A percentile compares a stretch with the other conserved stretches of the same genome.
These are phyloP conservation scores for Cyclophora punctaria DNA, from an alignment of 2,888 invertebrate species.

Conservation along the genomic window DNA sequence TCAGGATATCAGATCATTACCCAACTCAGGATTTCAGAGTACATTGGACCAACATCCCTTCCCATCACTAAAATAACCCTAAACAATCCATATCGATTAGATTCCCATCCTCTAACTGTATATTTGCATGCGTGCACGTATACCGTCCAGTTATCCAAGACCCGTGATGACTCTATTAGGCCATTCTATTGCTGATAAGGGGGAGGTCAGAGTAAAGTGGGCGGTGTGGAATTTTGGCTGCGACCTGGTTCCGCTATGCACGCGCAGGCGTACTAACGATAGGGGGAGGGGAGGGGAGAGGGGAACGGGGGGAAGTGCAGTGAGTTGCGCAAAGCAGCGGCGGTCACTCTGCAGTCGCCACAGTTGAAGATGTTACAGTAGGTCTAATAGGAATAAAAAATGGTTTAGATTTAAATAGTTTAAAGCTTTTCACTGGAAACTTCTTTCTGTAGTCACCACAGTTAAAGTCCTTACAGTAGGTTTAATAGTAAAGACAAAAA, in stretches of 20 bases:
- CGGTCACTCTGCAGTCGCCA: slow-evolving; percentile 52
- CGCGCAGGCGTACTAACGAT: slow-evolving; percentile 63
- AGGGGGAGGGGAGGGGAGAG: slow-evolving; percentile 19
- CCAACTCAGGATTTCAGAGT: too few species aligned
- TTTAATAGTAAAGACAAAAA: background rate
- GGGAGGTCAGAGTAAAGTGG: slow-evolving; percentile 45
- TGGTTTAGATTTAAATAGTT: background rate
- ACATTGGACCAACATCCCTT: too few species aligned
- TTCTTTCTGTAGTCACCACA: too few species aligned
- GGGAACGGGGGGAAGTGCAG: slow-evolving; percentile 50
- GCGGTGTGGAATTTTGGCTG: slow-evolving; percentile 54
- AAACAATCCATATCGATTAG: slow-evolving; percentile 52
- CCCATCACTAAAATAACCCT: background rate
- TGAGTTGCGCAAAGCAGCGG: slow-evolving; percentile 70
- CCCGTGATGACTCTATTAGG: slow-evolving; percentile 29
- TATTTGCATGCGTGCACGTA: slow-evolving; percentile 73
- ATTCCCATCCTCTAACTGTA: slow-evolving; percentile 64
- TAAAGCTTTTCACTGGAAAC: background rate
- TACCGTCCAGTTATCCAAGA: slow-evolving; percentile 26
- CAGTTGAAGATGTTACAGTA: slow-evolving; percentile 6
- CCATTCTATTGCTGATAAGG: slow-evolving; percentile 25
- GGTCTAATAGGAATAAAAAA: too few species aligned
- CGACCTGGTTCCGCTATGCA: slow-evolving; percentile 73
- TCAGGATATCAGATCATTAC: too few species aligned
- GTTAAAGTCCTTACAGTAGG: too few species aligned